Evolutionary conservation across 2,888 invertebrate genomes (phyloP), one percentile per base, ranked within the genome.

Genomic region (Ormyrus labotus): DNA sequence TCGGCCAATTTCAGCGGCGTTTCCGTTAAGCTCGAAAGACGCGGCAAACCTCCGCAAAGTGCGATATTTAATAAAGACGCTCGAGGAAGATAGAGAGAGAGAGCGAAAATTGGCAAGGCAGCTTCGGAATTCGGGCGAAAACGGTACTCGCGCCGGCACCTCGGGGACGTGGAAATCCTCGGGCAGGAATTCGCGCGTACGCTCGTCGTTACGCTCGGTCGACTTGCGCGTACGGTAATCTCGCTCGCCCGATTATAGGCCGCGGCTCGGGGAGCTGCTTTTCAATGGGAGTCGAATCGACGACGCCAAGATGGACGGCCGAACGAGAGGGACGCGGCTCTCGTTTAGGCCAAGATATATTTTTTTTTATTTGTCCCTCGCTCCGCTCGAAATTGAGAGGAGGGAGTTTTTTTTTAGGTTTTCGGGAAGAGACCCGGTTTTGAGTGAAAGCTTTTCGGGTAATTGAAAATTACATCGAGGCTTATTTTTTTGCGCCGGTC

Each of bases 61-160:
- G 64, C 9, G 48, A 48, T n/a, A 8, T 57, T n/a, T n/a, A 57
- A 57, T 2, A 5, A 57, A 5, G 57, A 57, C 34, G 34, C 45
- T 10, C n/a, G 45, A 67, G 8, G 11, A 48, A 53, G 48, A 45
- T 55, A 63, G 48, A 48, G 13, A 64, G 34, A 47, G 53, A 13
- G 68, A 47, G 53, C n/a, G 51, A 64, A 72, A 78, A 72, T 72
- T 72, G 60, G 72, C 67, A 68, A 13, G 11, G 71, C n/a, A 34
- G 50, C 6, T n/a, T 53, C 45, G 78, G 78, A 78, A 78, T 78
- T 63, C 73, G 73, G 78, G 61, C 78, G 67, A 50, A 48, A 75
- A 80, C 80, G 75, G 70, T 70, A 70, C 70, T 70, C 53, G 60
- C 48, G 51, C 51, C 51, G 13, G 51, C n/a, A 51, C 58, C 58